Evolutionary conservation across 2,797 vertebrate genomes (phyloP).

Genomic region (Zenarchopterus dispar): DNA sequence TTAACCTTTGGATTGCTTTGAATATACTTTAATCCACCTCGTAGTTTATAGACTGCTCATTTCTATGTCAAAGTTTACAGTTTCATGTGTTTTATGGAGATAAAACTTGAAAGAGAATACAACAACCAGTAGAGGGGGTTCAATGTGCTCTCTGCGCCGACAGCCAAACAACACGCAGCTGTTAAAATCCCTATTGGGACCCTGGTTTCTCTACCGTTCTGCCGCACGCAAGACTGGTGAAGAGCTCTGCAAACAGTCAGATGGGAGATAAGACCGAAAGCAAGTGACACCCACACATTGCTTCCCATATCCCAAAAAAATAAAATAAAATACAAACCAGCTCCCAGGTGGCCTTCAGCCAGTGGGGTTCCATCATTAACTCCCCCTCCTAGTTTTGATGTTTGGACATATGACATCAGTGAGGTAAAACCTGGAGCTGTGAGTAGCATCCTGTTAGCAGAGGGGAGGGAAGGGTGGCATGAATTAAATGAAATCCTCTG

Average conservation of each 20-base stretch:
- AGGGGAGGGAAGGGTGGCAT: conserved; percentile 18
- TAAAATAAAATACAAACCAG: conserved; percentile 8
- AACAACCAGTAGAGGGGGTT: neutral
- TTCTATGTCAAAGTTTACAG: neutral
- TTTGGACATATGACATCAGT: conserved; percentile 19
- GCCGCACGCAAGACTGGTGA: conserved; percentile 11
- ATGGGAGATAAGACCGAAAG: conserved; percentile 9
- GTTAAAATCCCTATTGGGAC: conserved; percentile 29
- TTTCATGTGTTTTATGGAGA: conserved; percentile 1
- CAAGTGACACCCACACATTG: conserved; percentile 44
- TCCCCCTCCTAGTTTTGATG: conserved; percentile 20
- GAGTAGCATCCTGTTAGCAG: conserved; percentile 35
- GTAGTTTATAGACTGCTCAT: neutral
- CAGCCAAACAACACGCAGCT: conserved; percentile 41
- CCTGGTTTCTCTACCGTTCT: conserved; percentile 8
- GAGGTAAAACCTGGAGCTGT: conserved; percentile 22
- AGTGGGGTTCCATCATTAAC: conserved; percentile 14
- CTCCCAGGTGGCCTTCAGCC: conserved; percentile 26
- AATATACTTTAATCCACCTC: conserved; percentile 6
- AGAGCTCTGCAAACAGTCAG: conserved; percentile 52
- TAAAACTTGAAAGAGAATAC: conserved; percentile 9
- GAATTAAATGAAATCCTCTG: conserved; percentile 19
- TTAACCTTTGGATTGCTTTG: neutral
- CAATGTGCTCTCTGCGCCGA: conserved; percentile 10
- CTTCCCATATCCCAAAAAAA: conserved; percentile 36